Conservation (phyloP, 2,888 invertebrate genomes). For the Plagiodera versicolora region DNA sequence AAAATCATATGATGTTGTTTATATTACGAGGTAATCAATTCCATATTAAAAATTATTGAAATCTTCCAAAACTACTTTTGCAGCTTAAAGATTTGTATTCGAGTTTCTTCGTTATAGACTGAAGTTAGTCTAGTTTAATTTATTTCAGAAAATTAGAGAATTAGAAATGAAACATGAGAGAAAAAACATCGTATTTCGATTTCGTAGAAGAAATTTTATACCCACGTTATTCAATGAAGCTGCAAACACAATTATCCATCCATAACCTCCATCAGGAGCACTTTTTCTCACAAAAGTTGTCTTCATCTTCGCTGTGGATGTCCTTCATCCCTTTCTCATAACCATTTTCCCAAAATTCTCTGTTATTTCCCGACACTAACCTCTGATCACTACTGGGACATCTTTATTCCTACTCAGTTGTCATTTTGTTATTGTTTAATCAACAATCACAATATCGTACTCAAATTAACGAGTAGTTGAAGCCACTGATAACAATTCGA, state of each 20-base stretch:
- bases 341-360: background rate
- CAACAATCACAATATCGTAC: conserved; percentile 3
- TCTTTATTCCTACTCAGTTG: background rate
- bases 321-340: background rate
- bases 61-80: too few relatives aligned
- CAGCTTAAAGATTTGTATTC: too few relatives aligned
- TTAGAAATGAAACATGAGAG: too few relatives aligned
- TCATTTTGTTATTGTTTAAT: conserved; percentile 6
- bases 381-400: background rate
- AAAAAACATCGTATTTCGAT: background rate
- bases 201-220: conserved; percentile 39
- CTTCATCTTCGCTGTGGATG: background rate
- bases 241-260: conserved; percentile 65
- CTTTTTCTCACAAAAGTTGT: conserved; percentile 42
- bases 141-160: too few relatives aligned
- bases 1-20: too few relatives aligned
- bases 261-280: conserved; percentile 69
- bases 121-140: too few relatives aligned
- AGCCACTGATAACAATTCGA: conserved; percentile 8
- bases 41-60: background rate
- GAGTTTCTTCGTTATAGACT: too few relatives aligned
- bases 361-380: background rate
- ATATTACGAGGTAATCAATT: too few relatives aligned
- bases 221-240: conserved; percentile 66
- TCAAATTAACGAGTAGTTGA: conserved; percentile 9